Evolutionary conservation across 2,888 invertebrate species (phyloP).

Genomic region (Bombylius major): DNA sequence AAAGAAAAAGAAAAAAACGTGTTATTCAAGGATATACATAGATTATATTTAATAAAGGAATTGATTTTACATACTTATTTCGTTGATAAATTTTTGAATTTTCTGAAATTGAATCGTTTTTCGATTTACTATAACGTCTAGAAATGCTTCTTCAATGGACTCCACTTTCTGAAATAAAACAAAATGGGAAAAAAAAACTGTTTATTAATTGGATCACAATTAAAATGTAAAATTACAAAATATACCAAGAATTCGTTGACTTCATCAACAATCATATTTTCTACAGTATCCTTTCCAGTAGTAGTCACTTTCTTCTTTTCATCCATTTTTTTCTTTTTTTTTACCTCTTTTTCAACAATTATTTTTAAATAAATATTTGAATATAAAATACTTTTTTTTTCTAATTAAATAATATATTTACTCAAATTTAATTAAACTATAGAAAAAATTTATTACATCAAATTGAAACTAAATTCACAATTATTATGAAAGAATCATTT

Average conservation of each 20-base stretch:
- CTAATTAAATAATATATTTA: too few species aligned
- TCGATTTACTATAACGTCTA: slow-evolving; percentile 71
- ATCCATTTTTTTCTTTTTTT: too few species aligned
- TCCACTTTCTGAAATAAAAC: slow-evolving; percentile 54
- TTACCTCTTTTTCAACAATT: too few species aligned
- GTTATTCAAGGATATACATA: neutral
- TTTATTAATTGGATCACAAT: neutral
- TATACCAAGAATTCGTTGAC: slow-evolving; percentile 20
- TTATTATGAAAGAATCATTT: too few species aligned
- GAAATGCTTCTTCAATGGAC: slow-evolving; percentile 78
- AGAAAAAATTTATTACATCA: too few species aligned
- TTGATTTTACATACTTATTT: slow-evolving; percentile 38
- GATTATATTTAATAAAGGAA: neutral
- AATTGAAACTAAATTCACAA: too few species aligned
- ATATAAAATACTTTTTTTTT: too few species aligned
- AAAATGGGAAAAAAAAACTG: neutral
- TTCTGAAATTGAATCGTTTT: slow-evolving; percentile 57
- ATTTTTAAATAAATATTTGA: too few species aligned
- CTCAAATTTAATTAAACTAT: too few species aligned
- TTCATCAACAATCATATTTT: neutral
- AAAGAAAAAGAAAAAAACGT: neutral
- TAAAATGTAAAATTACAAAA: neutral
- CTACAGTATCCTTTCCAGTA: too few species aligned
- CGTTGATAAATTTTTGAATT: slow-evolving; percentile 52
- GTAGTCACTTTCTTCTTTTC: too few species aligned